Evolutionary conservation across 2,113 vertebrate genomes (phyloP).

Genomic region (Vulpes ferrilata): DNA sequence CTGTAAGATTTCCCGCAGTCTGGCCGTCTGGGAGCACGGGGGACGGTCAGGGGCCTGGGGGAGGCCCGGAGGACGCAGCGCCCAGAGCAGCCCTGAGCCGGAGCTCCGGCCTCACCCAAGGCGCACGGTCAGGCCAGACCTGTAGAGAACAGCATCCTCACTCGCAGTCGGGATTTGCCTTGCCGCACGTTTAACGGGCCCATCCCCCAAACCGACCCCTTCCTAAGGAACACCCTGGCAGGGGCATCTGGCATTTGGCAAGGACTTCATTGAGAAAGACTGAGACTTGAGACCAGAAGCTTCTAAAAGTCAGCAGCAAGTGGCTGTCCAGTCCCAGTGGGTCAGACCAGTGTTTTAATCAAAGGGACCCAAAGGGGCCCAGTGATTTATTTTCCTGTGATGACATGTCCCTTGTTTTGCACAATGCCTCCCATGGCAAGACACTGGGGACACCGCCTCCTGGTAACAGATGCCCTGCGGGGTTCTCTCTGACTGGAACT

Average conservation of each 20-base stretch:
- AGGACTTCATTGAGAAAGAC: neutral
- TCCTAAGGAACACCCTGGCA: neutral
- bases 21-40: rapidly evolving
- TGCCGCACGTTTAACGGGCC: neutral
- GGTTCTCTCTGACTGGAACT: slow-evolving; percentile 57
- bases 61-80: neutral
- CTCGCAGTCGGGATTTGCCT: neutral
- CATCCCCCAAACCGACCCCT: neutral
- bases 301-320: slow-evolving; percentile 65
- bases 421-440: slow-evolving; percentile 64
- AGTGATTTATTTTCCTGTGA: slow-evolving; percentile 71
- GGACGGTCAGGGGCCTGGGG: neutral
- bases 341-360: slow-evolving; percentile 72
- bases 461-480: neutral
- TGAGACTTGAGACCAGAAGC: slow-evolving; percentile 7
- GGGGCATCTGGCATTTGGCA: neutral
- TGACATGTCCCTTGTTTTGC: slow-evolving; percentile 74
- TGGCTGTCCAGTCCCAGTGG: slow-evolving; percentile 67
- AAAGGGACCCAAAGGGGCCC: slow-evolving; percentile 71
- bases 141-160: neutral
- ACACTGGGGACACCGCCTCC: slow-evolving; percentile 63
- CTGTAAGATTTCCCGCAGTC: neutral
- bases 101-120: neutral
- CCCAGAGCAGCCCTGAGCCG: no score
- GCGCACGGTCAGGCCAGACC: neutral